These are phyloP conservation scores for Conus canariensis DNA, from an alignment of 2,888 invertebrate genomes.

Conservation along the genomic window DNA sequence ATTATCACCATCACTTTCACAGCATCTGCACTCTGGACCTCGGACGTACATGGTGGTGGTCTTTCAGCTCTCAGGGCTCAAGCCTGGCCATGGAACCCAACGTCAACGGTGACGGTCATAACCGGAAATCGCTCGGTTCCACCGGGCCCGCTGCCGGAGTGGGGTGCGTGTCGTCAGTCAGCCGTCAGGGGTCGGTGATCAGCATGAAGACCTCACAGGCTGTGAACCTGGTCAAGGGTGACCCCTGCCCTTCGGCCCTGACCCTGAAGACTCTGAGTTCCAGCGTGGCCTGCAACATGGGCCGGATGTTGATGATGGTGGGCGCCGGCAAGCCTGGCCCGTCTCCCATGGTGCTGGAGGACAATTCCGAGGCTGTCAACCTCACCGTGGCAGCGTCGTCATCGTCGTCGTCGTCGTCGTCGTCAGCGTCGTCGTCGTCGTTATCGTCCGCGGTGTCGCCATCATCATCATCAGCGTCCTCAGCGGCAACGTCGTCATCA, in stretches of 20 bases:
- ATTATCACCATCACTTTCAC: too few relatives aligned
- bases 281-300: constrained; percentile 8
- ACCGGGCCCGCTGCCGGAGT: neutral
- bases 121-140: neutral
- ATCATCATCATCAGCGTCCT: neutral
- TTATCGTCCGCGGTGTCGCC: neutral
- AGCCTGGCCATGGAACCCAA: too few relatives aligned
- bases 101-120: neutral
- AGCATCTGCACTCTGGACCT: too few relatives aligned
- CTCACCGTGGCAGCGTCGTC: constrained; percentile 22
- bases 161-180: constrained; percentile 17
- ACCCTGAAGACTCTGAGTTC: constrained; percentile 1
- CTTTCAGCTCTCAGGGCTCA: neutral
- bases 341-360: constrained; percentile 21
- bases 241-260: neutral
- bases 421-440: neutral
- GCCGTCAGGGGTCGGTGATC: constrained; percentile 17
- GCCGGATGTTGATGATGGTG: constrained; percentile 40
- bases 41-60: neutral
- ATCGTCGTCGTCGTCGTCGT: neutral
- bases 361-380: constrained; percentile 39
- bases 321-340: neutral
- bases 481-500: neutral
- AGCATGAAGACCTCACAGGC: constrained; percentile 14
- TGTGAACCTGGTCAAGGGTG: constrained; percentile 13